Evolutionary conservation across 1,140 invertebrate genomes (phyloP).

Genomic region (Yoshiicerus persimilis): DNA sequence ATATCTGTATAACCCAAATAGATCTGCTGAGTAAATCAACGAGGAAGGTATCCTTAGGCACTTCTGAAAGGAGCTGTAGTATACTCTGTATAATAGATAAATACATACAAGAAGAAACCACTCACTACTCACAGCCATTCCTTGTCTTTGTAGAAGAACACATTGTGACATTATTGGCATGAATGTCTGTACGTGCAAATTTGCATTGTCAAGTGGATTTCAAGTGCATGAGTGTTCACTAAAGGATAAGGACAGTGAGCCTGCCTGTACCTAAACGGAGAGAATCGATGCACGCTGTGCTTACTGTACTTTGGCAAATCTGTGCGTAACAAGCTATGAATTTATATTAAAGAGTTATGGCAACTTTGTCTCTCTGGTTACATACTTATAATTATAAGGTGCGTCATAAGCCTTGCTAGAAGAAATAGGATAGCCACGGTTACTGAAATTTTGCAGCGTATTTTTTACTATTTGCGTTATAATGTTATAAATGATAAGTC

Average conservation of each 20-base stretch:
- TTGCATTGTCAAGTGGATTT: constrained; percentile 14
- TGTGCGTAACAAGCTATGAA: not conserved
- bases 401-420: too few species aligned
- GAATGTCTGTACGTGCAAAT: not conserved
- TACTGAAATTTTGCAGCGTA: too few species aligned
- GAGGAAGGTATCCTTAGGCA: not conserved
- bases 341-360: not conserved
- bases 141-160: not conserved
- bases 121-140: not conserved
- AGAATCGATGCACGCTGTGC: not conserved
- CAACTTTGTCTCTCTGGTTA: too few species aligned
- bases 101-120: not conserved
- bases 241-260: not conserved
- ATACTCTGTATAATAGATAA: not conserved
- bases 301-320: not conserved
- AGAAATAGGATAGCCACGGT: too few species aligned
- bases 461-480: too few species aligned
- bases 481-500: too few species aligned
- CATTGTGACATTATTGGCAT: not conserved
- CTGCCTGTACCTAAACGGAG: not conserved
- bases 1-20: not conserved
- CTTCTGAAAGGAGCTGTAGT: not conserved
- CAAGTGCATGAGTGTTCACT: not conserved
- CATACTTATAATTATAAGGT: too few species aligned
- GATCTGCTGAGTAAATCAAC: not conserved